Percentiles rank a stretch among this genome's conserved stretches.
Conservation (phyloP, 1,140 invertebrate species). For the Pogonomyrmex barbatus region DNA sequence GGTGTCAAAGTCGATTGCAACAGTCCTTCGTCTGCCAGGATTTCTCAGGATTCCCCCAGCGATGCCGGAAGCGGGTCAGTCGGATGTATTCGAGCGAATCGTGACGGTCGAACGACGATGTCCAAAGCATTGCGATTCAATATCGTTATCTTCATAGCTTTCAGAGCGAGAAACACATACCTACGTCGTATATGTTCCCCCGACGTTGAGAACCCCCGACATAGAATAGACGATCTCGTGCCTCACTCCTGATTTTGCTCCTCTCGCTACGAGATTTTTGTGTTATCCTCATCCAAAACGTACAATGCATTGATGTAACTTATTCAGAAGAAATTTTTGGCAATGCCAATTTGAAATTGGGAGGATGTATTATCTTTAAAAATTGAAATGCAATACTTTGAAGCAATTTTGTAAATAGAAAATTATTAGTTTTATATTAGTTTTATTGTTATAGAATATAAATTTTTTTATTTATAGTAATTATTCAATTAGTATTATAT, state of each 20-base stretch:
- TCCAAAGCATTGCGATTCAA: conserved; percentile 74
- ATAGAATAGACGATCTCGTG: conserved; percentile 43
- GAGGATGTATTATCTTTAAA: neutral
- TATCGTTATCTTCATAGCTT: conserved; percentile 74
- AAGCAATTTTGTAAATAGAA: neutral
- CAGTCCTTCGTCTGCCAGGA: conserved; percentile 22
- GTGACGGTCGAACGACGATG: conserved; percentile 59
- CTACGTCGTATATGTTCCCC: conserved; percentile 44
- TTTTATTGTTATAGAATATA: neutral
- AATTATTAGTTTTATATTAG: neutral
- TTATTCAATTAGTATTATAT: neutral
- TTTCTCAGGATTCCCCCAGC: conserved; percentile 34
- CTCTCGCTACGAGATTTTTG: conserved; percentile 47
- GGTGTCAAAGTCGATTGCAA: conserved; percentile 31
- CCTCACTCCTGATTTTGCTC: conserved; percentile 4
- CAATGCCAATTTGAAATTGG: neutral
- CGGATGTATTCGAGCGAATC: conserved; percentile 46
- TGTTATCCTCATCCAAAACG: conserved; percentile 18
- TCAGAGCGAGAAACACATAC: conserved; percentile 72
- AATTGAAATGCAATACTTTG: neutral
- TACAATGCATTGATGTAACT: conserved; percentile 21
- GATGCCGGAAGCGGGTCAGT: conserved; percentile 52
- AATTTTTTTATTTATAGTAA: neutral
- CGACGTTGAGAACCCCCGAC: neutral
- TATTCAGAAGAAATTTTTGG: neutral